Conservation (phyloP, 2,888 invertebrate species). For the Volucella zonaria region DNA sequence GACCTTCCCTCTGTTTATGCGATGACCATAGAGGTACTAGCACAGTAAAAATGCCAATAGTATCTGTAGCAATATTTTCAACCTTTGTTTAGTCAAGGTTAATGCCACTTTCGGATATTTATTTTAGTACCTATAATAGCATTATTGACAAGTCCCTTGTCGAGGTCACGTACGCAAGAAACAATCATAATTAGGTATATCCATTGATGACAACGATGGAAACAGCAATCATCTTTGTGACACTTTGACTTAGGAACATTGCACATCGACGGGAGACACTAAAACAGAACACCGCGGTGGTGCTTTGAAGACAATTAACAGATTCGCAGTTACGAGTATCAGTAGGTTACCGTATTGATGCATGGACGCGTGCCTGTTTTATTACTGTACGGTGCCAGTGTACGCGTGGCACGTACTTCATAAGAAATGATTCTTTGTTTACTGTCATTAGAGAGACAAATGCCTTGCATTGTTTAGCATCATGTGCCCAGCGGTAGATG, state of each 20-base stretch:
- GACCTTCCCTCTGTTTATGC: conserved; percentile 3
- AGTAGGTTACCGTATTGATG: conserved; percentile 44
- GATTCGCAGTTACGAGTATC: conserved; percentile 21
- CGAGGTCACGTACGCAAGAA: conserved; percentile 26
- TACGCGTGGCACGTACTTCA: conserved; percentile 68
- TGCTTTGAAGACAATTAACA: conserved; percentile 60
- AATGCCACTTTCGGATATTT: conserved; percentile 9
- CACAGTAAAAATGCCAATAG: conserved; percentile 1
- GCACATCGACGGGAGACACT: not conserved
- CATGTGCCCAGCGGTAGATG: conserved; percentile 16
- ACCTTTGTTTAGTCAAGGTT: conserved; percentile 27
- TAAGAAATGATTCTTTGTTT: conserved; percentile 50
- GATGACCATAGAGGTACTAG: conserved; percentile 12
- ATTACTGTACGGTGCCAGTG: conserved; percentile 51
- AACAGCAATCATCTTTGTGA: conserved; percentile 54
- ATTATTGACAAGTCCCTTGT: not conserved
- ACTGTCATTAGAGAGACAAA: conserved; percentile 35
- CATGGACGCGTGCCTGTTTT: conserved; percentile 66
- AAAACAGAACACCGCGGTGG: conserved; percentile 20
- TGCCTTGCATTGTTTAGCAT: conserved; percentile 13
- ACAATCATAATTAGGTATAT: not conserved
- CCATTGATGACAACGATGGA: too few relatives aligned
- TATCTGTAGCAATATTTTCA: not conserved
- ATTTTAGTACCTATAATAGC: not conserved
- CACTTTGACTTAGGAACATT: conserved; percentile 47